phyloP scores from a whole-genome alignment of 1,140 invertebrate genomes.

The Drosophila burlai region DNA sequence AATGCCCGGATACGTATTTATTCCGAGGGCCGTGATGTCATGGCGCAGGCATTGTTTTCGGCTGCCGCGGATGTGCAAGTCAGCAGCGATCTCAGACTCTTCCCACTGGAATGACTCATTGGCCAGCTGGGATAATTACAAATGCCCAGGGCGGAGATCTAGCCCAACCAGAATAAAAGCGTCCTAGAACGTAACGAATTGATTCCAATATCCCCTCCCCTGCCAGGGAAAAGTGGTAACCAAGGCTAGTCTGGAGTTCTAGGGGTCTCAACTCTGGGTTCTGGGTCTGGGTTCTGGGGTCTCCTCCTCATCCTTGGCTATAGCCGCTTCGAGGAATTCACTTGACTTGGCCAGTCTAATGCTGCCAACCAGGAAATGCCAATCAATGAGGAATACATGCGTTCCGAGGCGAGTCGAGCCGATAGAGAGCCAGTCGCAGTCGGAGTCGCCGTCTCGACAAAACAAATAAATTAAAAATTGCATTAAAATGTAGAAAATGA shows the following conservation, averaged over 20 bases:
- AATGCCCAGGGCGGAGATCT: slow-evolving; percentile 27
- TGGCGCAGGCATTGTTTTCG: slow-evolving; percentile 43
- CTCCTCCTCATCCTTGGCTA: slow-evolving; percentile 47
- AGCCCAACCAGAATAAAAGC: slow-evolving; percentile 14
- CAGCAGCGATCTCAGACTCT: slow-evolving; percentile 54
- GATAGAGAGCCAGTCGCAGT: slow-evolving; percentile 30
- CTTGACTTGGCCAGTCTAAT: slow-evolving; percentile 79
- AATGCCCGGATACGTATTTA: slow-evolving; percentile 69
- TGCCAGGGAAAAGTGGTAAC: neutral
- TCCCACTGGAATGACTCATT: slow-evolving; percentile 47
- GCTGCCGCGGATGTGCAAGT: slow-evolving; percentile 63
- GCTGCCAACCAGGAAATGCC: slow-evolving; percentile 84
- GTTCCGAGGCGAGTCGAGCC: slow-evolving; percentile 40
- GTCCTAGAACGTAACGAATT: slow-evolving; percentile 14
- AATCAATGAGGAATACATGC: slow-evolving; percentile 82
- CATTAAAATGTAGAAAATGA: slow-evolving; percentile 84
- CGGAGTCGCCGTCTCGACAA: slow-evolving; percentile 52
- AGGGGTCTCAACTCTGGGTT: slow-evolving; percentile 8
- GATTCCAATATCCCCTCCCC: slow-evolving; percentile 5
- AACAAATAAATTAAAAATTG: slow-evolving; percentile 84
- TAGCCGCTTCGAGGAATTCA: slow-evolving; percentile 75
- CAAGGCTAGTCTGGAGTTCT: slow-evolving; percentile 29
- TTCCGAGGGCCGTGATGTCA: slow-evolving; percentile 71
- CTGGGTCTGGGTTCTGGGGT: slow-evolving; percentile 3
- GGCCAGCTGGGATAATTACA: slow-evolving; percentile 52